These are phyloP conservation scores for Rhea pennata DNA, from an alignment of 2,113 vertebrate genomes.

Conservation along the genomic window DNA sequence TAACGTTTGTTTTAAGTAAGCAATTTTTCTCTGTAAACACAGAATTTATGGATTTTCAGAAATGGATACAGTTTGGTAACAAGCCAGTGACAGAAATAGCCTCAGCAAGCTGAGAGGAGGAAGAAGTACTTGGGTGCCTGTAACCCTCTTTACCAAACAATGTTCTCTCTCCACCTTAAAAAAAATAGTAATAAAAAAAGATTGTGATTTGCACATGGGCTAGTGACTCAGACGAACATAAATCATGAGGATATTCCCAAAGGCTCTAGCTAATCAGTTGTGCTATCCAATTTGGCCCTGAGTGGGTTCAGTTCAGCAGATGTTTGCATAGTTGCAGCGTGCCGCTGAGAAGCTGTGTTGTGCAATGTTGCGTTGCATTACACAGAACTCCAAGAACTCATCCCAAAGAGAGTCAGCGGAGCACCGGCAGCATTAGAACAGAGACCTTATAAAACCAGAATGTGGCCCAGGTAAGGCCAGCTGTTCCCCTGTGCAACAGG, in stretches of 20 bases:
- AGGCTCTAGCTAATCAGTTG: conserved; percentile 39
- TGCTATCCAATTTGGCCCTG: conserved; percentile 35
- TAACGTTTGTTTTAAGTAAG: background rate
- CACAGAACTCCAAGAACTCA: conserved; percentile 26
- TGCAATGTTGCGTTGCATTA: conserved; percentile 8
- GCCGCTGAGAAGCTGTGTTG: conserved; percentile 10
- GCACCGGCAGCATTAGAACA: background rate
- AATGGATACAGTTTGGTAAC: background rate
- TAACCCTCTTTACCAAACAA: background rate
- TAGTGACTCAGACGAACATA: conserved; percentile 51
- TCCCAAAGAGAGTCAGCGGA: background rate
- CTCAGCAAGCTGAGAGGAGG: background rate
- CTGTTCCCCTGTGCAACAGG: background rate
- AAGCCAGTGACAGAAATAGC: background rate
- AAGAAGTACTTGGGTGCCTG: background rate
- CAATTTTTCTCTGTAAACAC: background rate
- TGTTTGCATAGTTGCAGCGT: conserved; percentile 1
- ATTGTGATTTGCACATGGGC: conserved; percentile 33
- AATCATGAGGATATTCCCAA: conserved; percentile 16
- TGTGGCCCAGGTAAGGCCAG: background rate
- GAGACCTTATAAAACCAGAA: background rate
- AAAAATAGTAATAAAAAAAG: background rate
- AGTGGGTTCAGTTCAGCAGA: conserved; percentile 45
- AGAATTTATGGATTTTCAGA: background rate
- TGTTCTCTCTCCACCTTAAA: conserved; percentile 9